Evolutionary conservation across 64 coral and sea anemone genomes (phyloP), one percentile per base, ranked within the genome.

Genomic region (Montipora efflorescens): DNA sequence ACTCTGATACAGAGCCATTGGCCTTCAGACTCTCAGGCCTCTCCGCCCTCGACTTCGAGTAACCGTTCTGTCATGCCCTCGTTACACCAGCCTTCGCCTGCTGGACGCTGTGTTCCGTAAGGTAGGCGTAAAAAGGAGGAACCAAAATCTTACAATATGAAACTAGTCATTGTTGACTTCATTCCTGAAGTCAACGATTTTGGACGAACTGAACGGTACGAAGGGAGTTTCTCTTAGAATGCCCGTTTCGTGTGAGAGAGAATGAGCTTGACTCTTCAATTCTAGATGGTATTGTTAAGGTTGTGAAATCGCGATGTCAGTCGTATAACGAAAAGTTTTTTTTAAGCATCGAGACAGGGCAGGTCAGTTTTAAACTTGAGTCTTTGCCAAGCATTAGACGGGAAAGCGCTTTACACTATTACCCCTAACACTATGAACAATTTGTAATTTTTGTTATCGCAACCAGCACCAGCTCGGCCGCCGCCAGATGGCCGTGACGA

Each of bases 101-200:
- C 47, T 25, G 49, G 87, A 89, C 67, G 53, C 47, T 75, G 28
- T 44, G 72, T 28, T 21, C 87, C 71, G 12, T 77, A 89, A 9
- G 71, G 66, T 48, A 58, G 87, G 5, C 49, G 87, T 19, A 78
- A 89, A 43, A 89, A 77, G 50, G 53, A 12, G 51, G 70, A 75
- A 53, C 67, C 49, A 77, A 89, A 89, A 89, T 53, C 87, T 2
- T 89, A 89, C 58, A 21, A 75, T 16, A 89, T 89, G 71, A 89
- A 74, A 58, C 28, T 89, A 47, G 87, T 89, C 25, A 77, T 89
- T n/a, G 70, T 89, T 76, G 74, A 89, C 22, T 89, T 44, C 28
- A 75, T 89, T 77, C 47, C 16, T 22, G 47, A 89, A 61, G 87
- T 89, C 15, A 55, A 53, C 15, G 87, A 78, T 19, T 76, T 47